A percentile compares a stretch with the other conserved stretches of the same genome.
Evolutionary conservation across 2,888 invertebrate species (phyloP).

Genomic region (Hyalella azteca): DNA sequence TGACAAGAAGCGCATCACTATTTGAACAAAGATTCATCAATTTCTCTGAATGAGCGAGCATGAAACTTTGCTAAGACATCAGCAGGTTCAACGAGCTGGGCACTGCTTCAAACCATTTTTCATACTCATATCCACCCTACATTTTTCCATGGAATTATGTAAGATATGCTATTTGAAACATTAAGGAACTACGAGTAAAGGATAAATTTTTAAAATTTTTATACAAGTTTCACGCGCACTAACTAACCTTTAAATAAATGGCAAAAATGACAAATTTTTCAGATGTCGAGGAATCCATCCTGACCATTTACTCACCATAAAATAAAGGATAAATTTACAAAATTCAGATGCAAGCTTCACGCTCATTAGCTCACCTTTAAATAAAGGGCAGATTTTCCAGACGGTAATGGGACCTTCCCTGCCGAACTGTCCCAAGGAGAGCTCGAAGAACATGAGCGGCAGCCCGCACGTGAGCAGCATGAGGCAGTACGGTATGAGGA

Average conservation of each 20-base stretch:
- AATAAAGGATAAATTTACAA: not conserved
- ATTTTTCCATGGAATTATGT: no score
- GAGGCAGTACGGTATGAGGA: slow-evolving; percentile 65
- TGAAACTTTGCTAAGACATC: no score
- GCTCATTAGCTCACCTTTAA: slow-evolving; percentile 61
- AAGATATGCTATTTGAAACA: no score
- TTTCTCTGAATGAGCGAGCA: no score
- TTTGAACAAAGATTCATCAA: no score
- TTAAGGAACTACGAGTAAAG: no score
- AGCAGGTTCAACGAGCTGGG: no score
- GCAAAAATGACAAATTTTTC: slow-evolving; percentile 61
- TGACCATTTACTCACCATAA: not conserved
- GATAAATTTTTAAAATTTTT: not conserved
- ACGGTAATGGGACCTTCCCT: slow-evolving; percentile 67
- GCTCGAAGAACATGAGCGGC: slow-evolving; percentile 65
- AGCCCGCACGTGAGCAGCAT: slow-evolving; percentile 64
- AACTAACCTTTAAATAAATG: slow-evolving; percentile 66
- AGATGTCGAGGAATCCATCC: not conserved
- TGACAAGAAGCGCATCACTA: no score
- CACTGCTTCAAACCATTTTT: no score
- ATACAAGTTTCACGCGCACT: not conserved
- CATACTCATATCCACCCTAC: no score
- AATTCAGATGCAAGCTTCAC: not conserved
- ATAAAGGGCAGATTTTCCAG: slow-evolving; percentile 70
- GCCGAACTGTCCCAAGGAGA: slow-evolving; percentile 65